Percentiles rank a stretch among this genome's conserved stretches.
Evolutionary conservation across 2,888 invertebrate genomes (phyloP).

Genomic region (Neoascia interrupta): DNA sequence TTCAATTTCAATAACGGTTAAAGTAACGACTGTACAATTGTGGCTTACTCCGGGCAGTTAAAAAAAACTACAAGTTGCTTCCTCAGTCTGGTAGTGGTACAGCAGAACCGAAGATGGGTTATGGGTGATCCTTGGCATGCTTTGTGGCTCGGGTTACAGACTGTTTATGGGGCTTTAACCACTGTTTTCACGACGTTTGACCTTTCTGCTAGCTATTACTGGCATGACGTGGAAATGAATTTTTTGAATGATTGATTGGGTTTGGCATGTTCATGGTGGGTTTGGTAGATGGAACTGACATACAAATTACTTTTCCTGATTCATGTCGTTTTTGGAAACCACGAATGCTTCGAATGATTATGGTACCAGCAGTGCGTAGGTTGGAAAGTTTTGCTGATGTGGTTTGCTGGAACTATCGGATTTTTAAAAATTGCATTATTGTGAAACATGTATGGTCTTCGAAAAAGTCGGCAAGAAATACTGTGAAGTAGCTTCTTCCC

Average conservation of each 20-base stretch:
- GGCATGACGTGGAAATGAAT: slow-evolving; percentile 37
- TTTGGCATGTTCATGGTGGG: too few relatives aligned
- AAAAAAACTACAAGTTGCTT: background rate
- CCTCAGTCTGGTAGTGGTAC: slow-evolving; percentile 37
- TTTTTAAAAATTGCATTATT: too few relatives aligned
- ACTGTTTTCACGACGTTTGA: slow-evolving; percentile 53
- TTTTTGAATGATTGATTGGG: slow-evolving; percentile 51
- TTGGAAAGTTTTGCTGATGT: too few relatives aligned
- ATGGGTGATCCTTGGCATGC: slow-evolving; percentile 50
- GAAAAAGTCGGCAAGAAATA: too few relatives aligned
- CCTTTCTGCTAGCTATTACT: slow-evolving; percentile 20
- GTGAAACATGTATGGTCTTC: too few relatives aligned
- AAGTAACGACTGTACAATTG: slow-evolving; percentile 16
- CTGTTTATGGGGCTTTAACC: slow-evolving; percentile 40
- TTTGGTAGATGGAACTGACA: too few relatives aligned
- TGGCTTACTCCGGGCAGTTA: slow-evolving; percentile 4
- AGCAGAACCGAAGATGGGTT: slow-evolving; percentile 20
- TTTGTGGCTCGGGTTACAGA: slow-evolving; percentile 60
- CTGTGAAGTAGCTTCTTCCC: too few relatives aligned
- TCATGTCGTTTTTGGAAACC: too few relatives aligned
- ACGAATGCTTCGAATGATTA: too few relatives aligned
- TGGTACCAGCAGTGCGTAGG: too few relatives aligned
- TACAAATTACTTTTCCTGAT: too few relatives aligned
- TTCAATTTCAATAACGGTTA: slow-evolving; percentile 61
- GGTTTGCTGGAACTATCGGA: too few relatives aligned